phyloP scores from a whole-genome alignment of 2,888 invertebrate species.

The Sphaeridia pumilis region DNA sequence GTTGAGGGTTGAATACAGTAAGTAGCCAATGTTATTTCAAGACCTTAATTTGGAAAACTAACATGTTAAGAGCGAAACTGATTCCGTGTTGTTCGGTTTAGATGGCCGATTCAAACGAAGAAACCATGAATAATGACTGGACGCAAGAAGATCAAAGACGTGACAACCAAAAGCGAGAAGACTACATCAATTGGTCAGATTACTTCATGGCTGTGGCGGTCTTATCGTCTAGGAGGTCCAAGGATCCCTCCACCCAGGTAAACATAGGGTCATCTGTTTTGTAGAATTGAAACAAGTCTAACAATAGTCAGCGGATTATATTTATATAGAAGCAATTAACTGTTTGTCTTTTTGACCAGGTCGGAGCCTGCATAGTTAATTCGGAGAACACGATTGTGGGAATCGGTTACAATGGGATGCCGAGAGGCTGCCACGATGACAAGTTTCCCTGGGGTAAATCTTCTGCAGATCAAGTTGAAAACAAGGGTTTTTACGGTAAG shows the following conservation, averaged over 20 bases:
- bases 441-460: slow-evolving; percentile 77
- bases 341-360: slow-evolving; percentile 18
- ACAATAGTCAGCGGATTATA: neutral
- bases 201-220: slow-evolving; percentile 93
- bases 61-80: no score
- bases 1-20: no score
- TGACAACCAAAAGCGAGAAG: slow-evolving; percentile 22
- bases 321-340: neutral
- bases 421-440: slow-evolving; percentile 76
- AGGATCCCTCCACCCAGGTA: slow-evolving; percentile 86
- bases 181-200: slow-evolving; percentile 61
- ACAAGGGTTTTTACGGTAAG: slow-evolving; percentile 75
- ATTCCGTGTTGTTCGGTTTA: no score
- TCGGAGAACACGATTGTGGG: slow-evolving; percentile 75
- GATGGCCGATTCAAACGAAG: neutral
- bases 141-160: neutral
- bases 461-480: slow-evolving; percentile 50
- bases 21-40: no score
- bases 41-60: no score
- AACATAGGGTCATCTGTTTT: neutral
- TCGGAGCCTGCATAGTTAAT: slow-evolving; percentile 86
- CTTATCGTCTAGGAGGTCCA: slow-evolving; percentile 81
- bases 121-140: neutral
- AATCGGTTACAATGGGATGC: slow-evolving; percentile 96
- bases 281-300: neutral